Base-by-base conservation (phyloP, 2,797 vertebrate genomes). In the Lutra lutra region DNA sequence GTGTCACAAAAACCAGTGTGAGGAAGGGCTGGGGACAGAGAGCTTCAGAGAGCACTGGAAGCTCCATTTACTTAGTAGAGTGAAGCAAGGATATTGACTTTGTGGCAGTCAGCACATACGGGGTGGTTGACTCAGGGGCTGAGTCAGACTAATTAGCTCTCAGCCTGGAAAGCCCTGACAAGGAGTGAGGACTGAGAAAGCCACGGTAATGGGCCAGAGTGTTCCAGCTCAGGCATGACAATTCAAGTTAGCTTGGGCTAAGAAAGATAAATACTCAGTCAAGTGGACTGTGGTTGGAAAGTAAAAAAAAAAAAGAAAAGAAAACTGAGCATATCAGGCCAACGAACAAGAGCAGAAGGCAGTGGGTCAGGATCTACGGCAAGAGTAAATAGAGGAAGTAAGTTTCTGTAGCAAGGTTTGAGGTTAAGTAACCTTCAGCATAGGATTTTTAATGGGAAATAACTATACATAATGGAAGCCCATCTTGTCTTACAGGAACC, bases 101-200 rank as follows among this genome's bases (percentile, higher is more conserved):
- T 35, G 80, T 72, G 48, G 38, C 43, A 87, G 77, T 62, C 86
- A 85, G 94, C 77, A 82, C 60, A 83, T 27, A 29, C 1, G 23
- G 38, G 7, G 66, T 15, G 35, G 73, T 12, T 97, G 97, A 96
- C 83, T 95, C 93, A 96, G 77, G 86, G 85, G 18, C 77, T 96
- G 95, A 97, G 93, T 97, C 96, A 97, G 93, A 98, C 72, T 75
- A 90, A 93, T 97, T 58, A 97, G 70, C 6, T 80, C 70, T 62
- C 25, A 43, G 56, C 35, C 89, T 87, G 82, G 91, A 94, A 97
- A 97, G 46, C 75, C 32, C 75, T 92, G 48, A 89, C 92, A 62
- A 94, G 32, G 29, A 96, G 77, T 48, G 72, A 80, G 75, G 64
- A 32, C 56, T 66, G 66, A 92, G 91, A 90, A 97, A 96, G 83